Evolutionary conservation across 64 coral and sea anemone species (phyloP).

Genomic region (Pocillopora verrucosa): DNA sequence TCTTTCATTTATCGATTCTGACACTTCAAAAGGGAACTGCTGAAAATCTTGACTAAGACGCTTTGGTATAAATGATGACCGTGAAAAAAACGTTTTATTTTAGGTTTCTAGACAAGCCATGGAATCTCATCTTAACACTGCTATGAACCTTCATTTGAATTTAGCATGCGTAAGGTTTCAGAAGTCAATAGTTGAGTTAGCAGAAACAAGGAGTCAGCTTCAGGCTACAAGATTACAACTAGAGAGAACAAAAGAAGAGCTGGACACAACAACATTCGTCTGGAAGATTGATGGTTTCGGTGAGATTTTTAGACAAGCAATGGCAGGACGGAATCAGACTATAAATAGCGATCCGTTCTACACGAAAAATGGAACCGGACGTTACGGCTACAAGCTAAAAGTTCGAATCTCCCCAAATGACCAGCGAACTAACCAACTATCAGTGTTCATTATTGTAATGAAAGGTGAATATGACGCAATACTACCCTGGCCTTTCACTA

Average conservation of each 20-base stretch:
- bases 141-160: not conserved
- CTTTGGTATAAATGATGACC: too few species aligned
- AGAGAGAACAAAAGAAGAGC: not conserved
- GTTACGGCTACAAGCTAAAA: not conserved
- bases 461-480: conserved; percentile 12
- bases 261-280: not conserved
- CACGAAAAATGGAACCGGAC: not conserved
- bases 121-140: not conserved
- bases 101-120: not conserved
- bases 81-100: not conserved
- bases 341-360: conserved; percentile 2
- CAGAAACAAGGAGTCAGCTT: not conserved
- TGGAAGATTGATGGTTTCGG: not conserved
- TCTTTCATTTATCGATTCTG: too few species aligned
- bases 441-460: not conserved
- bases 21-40: too few species aligned
- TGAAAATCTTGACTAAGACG: too few species aligned
- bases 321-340: not conserved
- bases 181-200: not conserved
- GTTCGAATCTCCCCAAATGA: not conserved
- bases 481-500: conserved; percentile 10
- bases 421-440: not conserved
- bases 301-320: not conserved
- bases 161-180: not conserved
- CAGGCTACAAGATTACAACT: not conserved